Conservation (phyloP, 2,113 vertebrate genomes). For the Oncorhynchus keta region DNA sequence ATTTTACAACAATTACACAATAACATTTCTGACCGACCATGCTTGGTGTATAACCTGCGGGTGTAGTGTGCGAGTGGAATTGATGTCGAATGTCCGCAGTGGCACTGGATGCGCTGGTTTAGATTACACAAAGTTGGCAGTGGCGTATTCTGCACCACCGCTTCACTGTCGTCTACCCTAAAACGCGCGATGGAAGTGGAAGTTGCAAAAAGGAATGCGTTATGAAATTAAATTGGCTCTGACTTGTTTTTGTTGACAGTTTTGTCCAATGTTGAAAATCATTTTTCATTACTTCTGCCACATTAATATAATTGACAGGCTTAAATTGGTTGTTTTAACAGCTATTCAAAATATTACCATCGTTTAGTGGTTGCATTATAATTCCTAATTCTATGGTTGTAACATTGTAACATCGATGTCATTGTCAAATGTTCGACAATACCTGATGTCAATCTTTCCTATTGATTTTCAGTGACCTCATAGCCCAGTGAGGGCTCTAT, state of each 20-base stretch:
- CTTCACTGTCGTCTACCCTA: neutral
- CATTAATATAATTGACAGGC: neutral
- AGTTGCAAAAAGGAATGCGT: neutral
- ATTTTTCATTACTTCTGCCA: neutral
- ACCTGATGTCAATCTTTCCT: too few relatives aligned
- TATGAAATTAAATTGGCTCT: neutral
- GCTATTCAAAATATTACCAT: too few relatives aligned
- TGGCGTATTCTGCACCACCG: constrained; percentile 9
- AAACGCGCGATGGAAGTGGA: neutral
- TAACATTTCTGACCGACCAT: neutral
- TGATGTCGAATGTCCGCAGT: constrained; percentile 3
- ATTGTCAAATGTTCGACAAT: too few relatives aligned
- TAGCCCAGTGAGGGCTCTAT: too few relatives aligned
- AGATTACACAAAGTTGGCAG: constrained; percentile 9
- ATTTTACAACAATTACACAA: neutral
- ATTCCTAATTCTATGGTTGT: too few relatives aligned
- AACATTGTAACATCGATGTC: too few relatives aligned
- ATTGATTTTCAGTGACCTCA: too few relatives aligned
- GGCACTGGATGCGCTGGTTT: constrained; percentile 1
- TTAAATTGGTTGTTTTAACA: neutral
- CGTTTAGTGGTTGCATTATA: too few relatives aligned
- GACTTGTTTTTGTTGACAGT: neutral
- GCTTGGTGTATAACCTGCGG: neutral
- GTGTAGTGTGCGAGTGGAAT: neutral
- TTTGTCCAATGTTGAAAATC: neutral